Percentiles rank a stretch among this genome's conserved stretches.
phyloP scores from a whole-genome alignment of 2,113 vertebrate species.

The Sturnira hondurensis region DNA sequence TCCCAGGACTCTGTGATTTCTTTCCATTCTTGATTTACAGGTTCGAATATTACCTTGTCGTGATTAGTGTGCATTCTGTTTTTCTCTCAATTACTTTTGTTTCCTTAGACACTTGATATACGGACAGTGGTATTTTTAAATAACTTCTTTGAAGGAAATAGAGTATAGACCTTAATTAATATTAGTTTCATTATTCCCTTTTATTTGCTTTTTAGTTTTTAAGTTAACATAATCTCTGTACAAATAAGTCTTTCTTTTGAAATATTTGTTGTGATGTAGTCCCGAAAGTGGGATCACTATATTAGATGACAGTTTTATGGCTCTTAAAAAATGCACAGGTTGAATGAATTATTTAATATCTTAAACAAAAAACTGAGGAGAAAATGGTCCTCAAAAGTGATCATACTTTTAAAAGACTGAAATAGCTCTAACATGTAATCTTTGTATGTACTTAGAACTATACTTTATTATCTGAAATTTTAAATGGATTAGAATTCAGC shows the following conservation, averaged over 20 bases:
- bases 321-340: neutral
- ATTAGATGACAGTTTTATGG: neutral
- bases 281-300: neutral
- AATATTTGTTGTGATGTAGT: neutral
- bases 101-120: neutral
- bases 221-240: neutral
- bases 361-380: constrained; percentile 6
- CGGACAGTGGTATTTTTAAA: constrained; percentile 16
- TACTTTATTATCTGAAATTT: constrained; percentile 12
- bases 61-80: neutral
- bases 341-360: constrained; percentile 15
- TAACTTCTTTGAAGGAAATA: neutral
- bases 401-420: neutral
- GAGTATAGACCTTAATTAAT: neutral
- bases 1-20: neutral
- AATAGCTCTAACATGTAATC: neutral
- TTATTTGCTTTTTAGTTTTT: neutral
- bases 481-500: constrained; percentile 20
- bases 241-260: neutral
- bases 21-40: neutral
- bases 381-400: neutral
- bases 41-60: neutral
- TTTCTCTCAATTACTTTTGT: neutral
- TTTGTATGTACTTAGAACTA: neutral
- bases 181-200: constrained; percentile 12